Base-by-base conservation (phyloP, 2,113 vertebrate species). In the Athene noctua region DNA sequence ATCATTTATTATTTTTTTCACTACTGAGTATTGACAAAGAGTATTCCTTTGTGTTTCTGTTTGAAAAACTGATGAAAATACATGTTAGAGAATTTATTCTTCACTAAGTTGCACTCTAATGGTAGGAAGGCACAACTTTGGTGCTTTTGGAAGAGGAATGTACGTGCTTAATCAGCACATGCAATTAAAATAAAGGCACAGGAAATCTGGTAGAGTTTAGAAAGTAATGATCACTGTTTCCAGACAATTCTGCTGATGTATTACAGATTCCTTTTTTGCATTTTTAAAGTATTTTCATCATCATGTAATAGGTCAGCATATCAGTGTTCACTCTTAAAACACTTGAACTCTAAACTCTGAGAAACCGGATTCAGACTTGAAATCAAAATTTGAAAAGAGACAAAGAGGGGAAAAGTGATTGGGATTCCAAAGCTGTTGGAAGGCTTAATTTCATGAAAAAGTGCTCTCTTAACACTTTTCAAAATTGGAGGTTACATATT, bases 171-270 rank as follows among this genome's bases (percentile, higher is more conserved):
- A 87, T 78, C 29, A 75, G 34, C 25, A 65, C 30, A 42, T 62
- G 23, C 47, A 92, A 85, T 89, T 96, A 89, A 92, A 96, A 79
- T 54, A 74, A 84, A 96, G 49, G 34, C 68, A 68, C 11, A 72
- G 57, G 34, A 95, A 92, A 79, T 94, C 70, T 82, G 52, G 20
- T 67, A 59, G 55, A 21, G 9, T 66, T 86, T 67, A 84, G 61
- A 66, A 67, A 55, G 18, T 21, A 80, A 71, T 34, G 18, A 68
- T 52, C 10, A 63, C 49, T 79, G 38, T 65, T 92, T 80, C 59
- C 52, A 81, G 61, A 42, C 23, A 67, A 71, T 54, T 80, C 61
- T 83, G 21, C 40, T 62, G 49, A 73, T 83, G 34, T 36, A 23
- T 80, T 65, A 58, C 30, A 75, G n/a, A 44, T 58, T 61, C 38